Percentiles rank a stretch among this genome's conserved stretches.
Conservation (phyloP, 2,113 vertebrate species). For the Taxidea taxus region DNA sequence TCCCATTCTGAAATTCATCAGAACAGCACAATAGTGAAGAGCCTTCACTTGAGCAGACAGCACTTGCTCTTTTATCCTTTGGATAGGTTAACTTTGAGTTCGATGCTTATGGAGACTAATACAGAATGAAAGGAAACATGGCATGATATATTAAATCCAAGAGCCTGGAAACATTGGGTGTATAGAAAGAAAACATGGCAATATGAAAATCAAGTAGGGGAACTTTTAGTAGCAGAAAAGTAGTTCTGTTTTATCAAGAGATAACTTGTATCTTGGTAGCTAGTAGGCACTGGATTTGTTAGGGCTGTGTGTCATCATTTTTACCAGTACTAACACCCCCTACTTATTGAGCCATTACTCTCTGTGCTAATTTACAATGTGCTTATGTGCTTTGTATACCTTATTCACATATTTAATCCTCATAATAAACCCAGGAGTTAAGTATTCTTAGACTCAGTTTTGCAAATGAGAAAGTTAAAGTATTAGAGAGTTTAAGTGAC, state of each 20-base stretch:
- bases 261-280: not conserved
- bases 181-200: not conserved
- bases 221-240: not conserved
- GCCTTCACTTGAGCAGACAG: not conserved
- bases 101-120: not conserved
- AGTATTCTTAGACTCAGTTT: not conserved
- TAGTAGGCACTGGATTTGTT: not conserved
- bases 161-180: not conserved
- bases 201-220: not conserved
- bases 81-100: not conserved
- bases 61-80: not conserved
- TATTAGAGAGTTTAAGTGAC: not conserved
- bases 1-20: not conserved
- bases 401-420: not conserved
- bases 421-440: not conserved
- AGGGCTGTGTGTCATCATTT: not conserved
- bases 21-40: not conserved
- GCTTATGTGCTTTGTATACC: not conserved
- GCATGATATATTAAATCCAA: not conserved
- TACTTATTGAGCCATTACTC: not conserved
- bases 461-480: constrained; percentile 35
- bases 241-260: not conserved
- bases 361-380: not conserved
- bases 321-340: not conserved
- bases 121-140: not conserved